Evolutionary conservation across 2,888 invertebrate species (phyloP).

Genomic region (Rambutsinella grinnellia): DNA sequence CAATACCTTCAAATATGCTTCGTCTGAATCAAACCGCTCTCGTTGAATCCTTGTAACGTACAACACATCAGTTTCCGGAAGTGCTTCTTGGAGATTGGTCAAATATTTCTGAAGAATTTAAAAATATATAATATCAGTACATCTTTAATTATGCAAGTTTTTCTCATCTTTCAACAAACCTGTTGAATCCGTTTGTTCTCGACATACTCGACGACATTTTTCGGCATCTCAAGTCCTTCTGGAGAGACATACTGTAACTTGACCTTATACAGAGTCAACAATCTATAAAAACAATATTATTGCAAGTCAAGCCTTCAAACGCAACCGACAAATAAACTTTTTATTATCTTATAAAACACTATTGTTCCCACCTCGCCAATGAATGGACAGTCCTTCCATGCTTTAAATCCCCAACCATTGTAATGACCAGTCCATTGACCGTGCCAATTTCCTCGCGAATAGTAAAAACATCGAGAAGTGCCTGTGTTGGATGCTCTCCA

Average conservation of each 20-base stretch:
- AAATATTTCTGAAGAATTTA: constrained; percentile 27
- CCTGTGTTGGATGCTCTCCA: constrained; percentile 98
- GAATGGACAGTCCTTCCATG: constrained; percentile 99
- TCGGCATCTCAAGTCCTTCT: constrained; percentile 80
- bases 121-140: not conserved
- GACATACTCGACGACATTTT: constrained; percentile 84
- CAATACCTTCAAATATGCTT: constrained; percentile 87
- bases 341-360: too few species aligned
- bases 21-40: constrained; percentile 87
- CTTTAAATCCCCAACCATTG: constrained; percentile 98
- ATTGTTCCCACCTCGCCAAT: constrained; percentile 79
- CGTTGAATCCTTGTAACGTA: constrained; percentile 99
- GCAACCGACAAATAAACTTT: too few species aligned
- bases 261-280: constrained; percentile 94
- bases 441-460: constrained; percentile 99
- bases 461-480: constrained; percentile 96
- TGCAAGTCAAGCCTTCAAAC: too few species aligned
- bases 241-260: constrained; percentile 94
- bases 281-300: constrained; percentile 68
- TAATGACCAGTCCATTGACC: constrained; percentile 96
- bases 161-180: constrained; percentile 65
- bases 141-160: not conserved
- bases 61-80: constrained; percentile 94
- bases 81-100: constrained; percentile 87
- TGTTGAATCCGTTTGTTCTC: constrained; percentile 84